Percentiles rank a stretch among this genome's conserved stretches.
Conservation (phyloP, 2,113 vertebrate genomes). For the Recurvirostra avosetta region DNA sequence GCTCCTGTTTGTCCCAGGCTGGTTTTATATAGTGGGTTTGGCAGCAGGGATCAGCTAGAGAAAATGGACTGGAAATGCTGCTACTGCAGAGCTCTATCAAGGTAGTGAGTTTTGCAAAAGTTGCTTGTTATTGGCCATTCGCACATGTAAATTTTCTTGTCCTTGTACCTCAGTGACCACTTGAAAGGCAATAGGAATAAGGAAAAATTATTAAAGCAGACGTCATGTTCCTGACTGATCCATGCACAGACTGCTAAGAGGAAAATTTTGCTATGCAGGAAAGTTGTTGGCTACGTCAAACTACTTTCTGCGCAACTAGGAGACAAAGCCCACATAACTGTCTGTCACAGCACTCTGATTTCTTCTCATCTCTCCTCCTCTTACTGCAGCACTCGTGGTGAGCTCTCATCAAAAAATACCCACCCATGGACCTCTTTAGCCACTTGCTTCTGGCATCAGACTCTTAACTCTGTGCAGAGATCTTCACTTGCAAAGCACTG, state of each 20-base stretch:
- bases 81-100: neutral
- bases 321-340: neutral
- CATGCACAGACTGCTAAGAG: neutral
- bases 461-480: neutral
- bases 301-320: neutral
- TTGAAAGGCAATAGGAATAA: neutral
- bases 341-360: neutral
- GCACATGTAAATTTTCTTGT: neutral
- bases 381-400: neutral
- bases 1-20: neutral
- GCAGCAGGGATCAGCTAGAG: neutral
- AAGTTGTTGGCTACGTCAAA: neutral
- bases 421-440: neutral
- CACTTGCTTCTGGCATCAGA: neutral
- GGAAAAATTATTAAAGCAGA: neutral
- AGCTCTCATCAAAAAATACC: neutral
- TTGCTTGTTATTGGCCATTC: neutral
- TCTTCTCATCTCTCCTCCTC: neutral
- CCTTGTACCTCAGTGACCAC: neutral
- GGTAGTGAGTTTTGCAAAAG: neutral
- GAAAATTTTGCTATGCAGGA: neutral
- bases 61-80: neutral
- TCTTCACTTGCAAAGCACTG: neutral
- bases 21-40: neutral
- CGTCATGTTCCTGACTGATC: neutral